Evolutionary conservation across 2,797 vertebrate genomes (phyloP), one percentile per base, ranked within the genome.

Genomic region (Scolopax rusticola): DNA sequence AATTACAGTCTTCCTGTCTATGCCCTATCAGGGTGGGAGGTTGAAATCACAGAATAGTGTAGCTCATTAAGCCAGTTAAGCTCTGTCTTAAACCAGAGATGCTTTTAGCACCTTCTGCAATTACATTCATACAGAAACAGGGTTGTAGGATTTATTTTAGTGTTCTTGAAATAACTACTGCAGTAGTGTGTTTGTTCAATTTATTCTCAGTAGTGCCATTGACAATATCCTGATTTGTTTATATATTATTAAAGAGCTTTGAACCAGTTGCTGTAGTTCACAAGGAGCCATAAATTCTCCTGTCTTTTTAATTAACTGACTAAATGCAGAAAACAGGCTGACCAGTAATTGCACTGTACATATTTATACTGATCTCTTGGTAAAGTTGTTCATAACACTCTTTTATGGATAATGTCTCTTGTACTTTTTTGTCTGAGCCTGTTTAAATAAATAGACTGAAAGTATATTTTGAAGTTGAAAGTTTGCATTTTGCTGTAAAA

Each of bases 121-220:
- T 89, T 83, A 61, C 70, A 51, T 82, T 90, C 24, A 32, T 73
- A 54, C 36, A 89, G 78, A 87, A 96, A 86, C 65, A 88, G 76
- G 51, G 43, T 63, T 84, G 93, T 6, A 51, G 73, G 69, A 65
- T 87, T 94, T 88, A 63, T 82, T 93, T 79, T 82, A 59, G 43
- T 65, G 36, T 59, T 79, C 88, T 94, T 93, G 70, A 96, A 96
- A 81, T 93, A 95, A 84, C 90, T 84, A 6, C 80, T 79, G 30
- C 19, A 33, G 76, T 36, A 32, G 38, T 19, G 16, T 65, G 54
- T 75, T 70, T 75, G 51, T 85, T 90, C 83, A 79, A 1, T 94
- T 91, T 87, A 73, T 89, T 84, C 74, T 84, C 84, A 90, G 2
- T 63, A 82, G 83, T 41, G n/a, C 25, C 71, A 84, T 63, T 92